Evolutionary conservation across 2,797 vertebrate genomes (phyloP).

Genomic region (Epinephelus malabaricus): DNA sequence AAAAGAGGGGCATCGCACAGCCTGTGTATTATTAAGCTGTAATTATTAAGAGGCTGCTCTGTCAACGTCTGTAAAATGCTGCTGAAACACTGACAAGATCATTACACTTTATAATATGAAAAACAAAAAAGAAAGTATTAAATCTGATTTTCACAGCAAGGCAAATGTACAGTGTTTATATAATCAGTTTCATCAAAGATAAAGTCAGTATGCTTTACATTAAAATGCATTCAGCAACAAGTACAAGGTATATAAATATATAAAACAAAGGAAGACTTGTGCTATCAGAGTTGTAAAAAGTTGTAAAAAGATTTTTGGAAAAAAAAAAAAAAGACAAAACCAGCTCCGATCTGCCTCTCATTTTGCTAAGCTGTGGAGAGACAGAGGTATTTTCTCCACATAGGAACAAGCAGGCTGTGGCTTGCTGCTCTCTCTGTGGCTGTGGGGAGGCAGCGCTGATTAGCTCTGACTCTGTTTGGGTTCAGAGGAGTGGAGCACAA

Average conservation of each 20-base stretch:
- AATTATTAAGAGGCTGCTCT: background rate
- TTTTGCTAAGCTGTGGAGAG: conserved; percentile 13
- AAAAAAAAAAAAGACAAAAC: background rate
- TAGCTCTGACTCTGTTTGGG: conserved; percentile 65
- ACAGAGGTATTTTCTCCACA: conserved; percentile 35
- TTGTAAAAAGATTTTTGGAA: background rate
- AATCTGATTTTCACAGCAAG: background rate
- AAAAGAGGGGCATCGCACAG: too few relatives aligned
- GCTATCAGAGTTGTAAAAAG: background rate
- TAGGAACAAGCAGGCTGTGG: conserved; percentile 11
- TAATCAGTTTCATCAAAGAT: too few relatives aligned
- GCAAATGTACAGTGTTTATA: background rate
- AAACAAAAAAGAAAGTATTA: too few relatives aligned
- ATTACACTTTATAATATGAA: too few relatives aligned
- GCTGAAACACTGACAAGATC: too few relatives aligned
- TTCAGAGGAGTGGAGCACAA: conserved; percentile 69
- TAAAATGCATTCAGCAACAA: background rate
- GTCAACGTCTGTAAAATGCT: background rate
- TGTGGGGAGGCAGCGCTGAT: conserved; percentile 59
- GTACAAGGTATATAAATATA: background rate
- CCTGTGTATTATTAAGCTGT: background rate
- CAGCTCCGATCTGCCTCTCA: background rate
- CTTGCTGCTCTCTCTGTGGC: conserved; percentile 21
- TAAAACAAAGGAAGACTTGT: background rate
- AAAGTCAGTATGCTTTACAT: too few relatives aligned